Evolutionary conservation across 1,140 invertebrate species (phyloP), one percentile per base, ranked within the genome.

Genomic region (Battus philenor): DNA sequence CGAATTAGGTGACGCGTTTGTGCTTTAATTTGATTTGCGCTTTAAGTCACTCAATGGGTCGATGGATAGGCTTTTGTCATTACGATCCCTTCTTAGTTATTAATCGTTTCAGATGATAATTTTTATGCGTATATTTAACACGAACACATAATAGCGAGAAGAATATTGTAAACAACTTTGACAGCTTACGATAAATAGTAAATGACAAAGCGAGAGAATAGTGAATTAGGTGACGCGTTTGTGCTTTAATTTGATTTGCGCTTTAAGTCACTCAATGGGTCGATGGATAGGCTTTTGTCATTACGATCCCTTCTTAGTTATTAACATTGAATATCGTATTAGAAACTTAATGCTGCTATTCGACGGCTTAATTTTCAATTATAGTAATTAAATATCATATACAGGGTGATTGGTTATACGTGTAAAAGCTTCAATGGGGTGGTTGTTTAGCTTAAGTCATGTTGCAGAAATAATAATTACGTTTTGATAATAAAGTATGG

Each of bases 311-410:
- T 41, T 24, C 16, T 41, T 41, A 39, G 24, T 39, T 26, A 29
- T 41, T 41, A 41, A 41, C 24, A 41, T 41, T 24, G 0, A 13
- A 41, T 29, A 41, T 29, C 15, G 2, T 27, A 12, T 27, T 41
- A 27, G 36, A 13, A 39, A 38, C 16, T 36, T 10, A 36, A 36
- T 36, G 33, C n/a, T n/a, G n/a, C n/a, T n/a, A n/a, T n/a, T n/a
- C n/a, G n/a, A n/a, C n/a, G n/a, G n/a, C n/a, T n/a, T n/a, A n/a
- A n/a, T n/a, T n/a, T n/a, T n/a, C n/a, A n/a, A n/a, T n/a, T n/a
- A n/a, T n/a, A n/a, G n/a, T n/a, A n/a, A n/a, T n/a, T n/a, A n/a
- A n/a, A n/a, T n/a, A n/a, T n/a, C n/a, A n/a, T n/a, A n/a, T n/a
- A n/a, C n/a, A n/a, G n/a, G n/a, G n/a, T n/a, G n/a, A n/a, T n/a